Evolutionary conservation across 2,888 invertebrate species (phyloP), one percentile per base, ranked within the genome.

Genomic region (Agrotis exclamationis): DNA sequence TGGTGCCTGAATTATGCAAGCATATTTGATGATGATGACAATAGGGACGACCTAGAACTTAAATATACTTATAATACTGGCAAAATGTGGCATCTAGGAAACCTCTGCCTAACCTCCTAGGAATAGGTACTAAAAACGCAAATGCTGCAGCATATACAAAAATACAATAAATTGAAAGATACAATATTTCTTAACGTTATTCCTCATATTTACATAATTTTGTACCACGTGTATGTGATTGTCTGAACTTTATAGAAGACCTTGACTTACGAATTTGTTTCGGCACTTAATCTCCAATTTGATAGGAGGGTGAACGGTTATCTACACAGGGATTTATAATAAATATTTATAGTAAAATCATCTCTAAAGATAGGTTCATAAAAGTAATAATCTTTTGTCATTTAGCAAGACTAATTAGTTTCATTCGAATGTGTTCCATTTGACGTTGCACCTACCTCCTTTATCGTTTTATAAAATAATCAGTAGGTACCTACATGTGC

Each of bases 231-330:
- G 3, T 18, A 4, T 54, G 24, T 0, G 4, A 16, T 11, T 20
- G 20, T 28, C 44, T 28, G 48, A 71, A 22, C 54, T 60, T 62
- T 39, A 70, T 20, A 18, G 18, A 11, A 24, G 24, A 48, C 58
- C 70, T 70, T 54, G 47, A 70, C 70, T 39, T 70, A 39, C 18
- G 44, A 20, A 7, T 45, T 51, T 62, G 20, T 62, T 62, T 51
- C 7, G 24, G 18, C 14, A 7, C 20, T 47, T 24, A 6, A 33
- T 58, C 16, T 47, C 20, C n/a, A 24, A 59, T 47, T 45, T 51
- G 16, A 47, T 20, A 13, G 7, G 22, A 22, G 13, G 56, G 28
- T 18, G 1, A 54, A 39, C 20, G 24, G 33, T 58, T 20, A 14
- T n/a, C 3, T 22, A n/a, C 54, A 7, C 3, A 51, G 6, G 14